Evolutionary conservation across 2,888 invertebrate genomes (phyloP).

Genomic region (Chrysodeixis includens): DNA sequence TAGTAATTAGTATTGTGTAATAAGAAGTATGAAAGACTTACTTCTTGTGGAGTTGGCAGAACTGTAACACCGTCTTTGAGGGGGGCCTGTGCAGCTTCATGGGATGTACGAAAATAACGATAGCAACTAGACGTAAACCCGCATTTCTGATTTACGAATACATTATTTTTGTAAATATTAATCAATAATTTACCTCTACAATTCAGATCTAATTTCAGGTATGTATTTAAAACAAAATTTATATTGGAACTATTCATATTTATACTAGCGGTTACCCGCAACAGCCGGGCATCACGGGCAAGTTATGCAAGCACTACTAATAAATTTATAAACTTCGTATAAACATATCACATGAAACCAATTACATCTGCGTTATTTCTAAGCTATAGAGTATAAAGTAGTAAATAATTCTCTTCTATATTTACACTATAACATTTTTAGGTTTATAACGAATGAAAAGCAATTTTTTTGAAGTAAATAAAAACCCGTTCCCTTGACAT

Average conservation of each 20-base stretch:
- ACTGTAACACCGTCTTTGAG: slow-evolving; percentile 75
- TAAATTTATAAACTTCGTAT: slow-evolving; percentile 19
- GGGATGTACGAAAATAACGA: slow-evolving; percentile 67
- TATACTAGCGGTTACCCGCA: slow-evolving; percentile 49
- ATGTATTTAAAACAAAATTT: slow-evolving; percentile 69
- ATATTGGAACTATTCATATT: slow-evolving; percentile 80
- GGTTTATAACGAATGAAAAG: neutral
- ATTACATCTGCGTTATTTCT: slow-evolving; percentile 10
- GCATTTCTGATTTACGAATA: slow-evolving; percentile 55
- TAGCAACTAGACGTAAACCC: slow-evolving; percentile 51
- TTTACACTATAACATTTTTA: slow-evolving; percentile 15
- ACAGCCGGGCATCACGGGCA: slow-evolving; percentile 62
- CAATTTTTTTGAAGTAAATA: slow-evolving; percentile 37
- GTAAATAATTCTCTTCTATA: slow-evolving; percentile 5
- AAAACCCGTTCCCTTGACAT: slow-evolving; percentile 35
- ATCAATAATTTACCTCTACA: slow-evolving; percentile 66
- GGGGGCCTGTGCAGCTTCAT: slow-evolving; percentile 56
- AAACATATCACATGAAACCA: slow-evolving; percentile 3
- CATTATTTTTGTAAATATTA: slow-evolving; percentile 61
- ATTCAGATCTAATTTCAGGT: slow-evolving; percentile 72
- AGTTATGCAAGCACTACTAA: slow-evolving; percentile 75
- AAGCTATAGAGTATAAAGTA: neutral
- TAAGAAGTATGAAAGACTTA: slow-evolving; percentile 61
- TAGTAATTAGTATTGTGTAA: neutral
- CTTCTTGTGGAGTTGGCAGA: slow-evolving; percentile 83